phyloP scores from a whole-genome alignment of 2,113 vertebrate species.

The Vulpes lagopus region DNA sequence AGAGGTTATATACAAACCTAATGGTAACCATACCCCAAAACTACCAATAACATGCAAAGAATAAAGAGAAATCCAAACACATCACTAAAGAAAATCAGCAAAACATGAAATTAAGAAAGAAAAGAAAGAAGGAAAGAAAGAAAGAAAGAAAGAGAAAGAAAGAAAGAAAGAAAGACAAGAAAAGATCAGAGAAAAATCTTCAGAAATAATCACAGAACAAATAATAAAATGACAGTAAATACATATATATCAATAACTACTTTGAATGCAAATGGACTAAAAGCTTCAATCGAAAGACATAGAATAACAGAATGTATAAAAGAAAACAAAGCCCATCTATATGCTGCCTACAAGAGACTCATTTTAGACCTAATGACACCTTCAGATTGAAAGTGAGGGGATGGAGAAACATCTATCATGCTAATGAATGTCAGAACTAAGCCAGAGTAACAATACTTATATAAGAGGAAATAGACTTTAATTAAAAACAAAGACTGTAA shows the following conservation, averaged over 20 bases:
- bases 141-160: not conserved
- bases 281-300: not conserved
- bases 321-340: not conserved
- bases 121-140: no score
- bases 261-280: not conserved
- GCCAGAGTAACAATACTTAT: not conserved
- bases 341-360: not conserved
- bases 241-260: not conserved
- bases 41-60: not conserved
- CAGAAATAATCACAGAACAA: not conserved
- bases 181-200: not conserved
- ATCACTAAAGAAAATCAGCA: not conserved
- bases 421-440: not conserved
- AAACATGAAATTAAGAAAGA: not conserved
- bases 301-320: not conserved
- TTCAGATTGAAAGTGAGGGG: not conserved
- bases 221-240: not conserved
- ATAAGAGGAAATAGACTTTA: not conserved
- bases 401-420: not conserved
- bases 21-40: not conserved
- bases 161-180: not conserved
- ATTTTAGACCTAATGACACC: not conserved
- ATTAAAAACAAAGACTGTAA: not conserved
- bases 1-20: not conserved
- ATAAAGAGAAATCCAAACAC: not conserved